Evolutionary conservation across 2,888 invertebrate genomes (phyloP).

Genomic region (Megalurothrips usitatus): DNA sequence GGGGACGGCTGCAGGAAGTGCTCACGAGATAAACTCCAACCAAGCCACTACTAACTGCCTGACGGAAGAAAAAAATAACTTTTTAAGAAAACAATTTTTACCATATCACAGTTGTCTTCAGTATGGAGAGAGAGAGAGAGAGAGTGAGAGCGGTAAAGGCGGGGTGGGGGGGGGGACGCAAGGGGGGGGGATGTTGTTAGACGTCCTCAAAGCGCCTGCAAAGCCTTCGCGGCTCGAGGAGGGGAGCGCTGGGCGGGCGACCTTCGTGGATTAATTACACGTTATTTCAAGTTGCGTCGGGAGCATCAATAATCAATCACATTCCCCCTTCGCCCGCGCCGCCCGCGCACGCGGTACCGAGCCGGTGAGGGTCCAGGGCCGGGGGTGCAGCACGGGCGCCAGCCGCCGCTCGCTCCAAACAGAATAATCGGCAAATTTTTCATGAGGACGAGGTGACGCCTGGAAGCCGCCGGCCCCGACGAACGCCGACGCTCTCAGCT

Average conservation of each 20-base stretch:
- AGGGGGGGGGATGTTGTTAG: too few species aligned
- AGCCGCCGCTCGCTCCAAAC: background rate
- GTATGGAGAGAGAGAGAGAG: too few species aligned
- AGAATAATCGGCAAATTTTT: constrained; percentile 23
- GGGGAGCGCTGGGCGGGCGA: background rate
- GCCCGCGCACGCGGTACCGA: background rate
- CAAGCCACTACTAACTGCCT: too few species aligned
- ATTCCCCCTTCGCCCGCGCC: background rate
- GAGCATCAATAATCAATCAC: background rate
- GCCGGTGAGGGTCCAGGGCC: background rate
- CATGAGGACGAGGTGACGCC: constrained; percentile 10
- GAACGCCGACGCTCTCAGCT: too few species aligned
- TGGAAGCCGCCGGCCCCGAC: background rate
- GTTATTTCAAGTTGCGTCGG: background rate
- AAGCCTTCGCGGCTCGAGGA: background rate
- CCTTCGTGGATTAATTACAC: background rate
- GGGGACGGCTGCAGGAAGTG: too few species aligned
- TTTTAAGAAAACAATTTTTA: too few species aligned
- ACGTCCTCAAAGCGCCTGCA: background rate
- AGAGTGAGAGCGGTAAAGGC: too few species aligned
- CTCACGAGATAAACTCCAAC: too few species aligned
- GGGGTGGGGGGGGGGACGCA: too few species aligned
- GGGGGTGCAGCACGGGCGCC: background rate
- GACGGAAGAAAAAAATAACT: too few species aligned
- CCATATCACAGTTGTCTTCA: too few species aligned